Evolutionary conservation across 2,797 vertebrate genomes (phyloP), one percentile per base, ranked within the genome.

Genomic region (Pangasius djambal): DNA sequence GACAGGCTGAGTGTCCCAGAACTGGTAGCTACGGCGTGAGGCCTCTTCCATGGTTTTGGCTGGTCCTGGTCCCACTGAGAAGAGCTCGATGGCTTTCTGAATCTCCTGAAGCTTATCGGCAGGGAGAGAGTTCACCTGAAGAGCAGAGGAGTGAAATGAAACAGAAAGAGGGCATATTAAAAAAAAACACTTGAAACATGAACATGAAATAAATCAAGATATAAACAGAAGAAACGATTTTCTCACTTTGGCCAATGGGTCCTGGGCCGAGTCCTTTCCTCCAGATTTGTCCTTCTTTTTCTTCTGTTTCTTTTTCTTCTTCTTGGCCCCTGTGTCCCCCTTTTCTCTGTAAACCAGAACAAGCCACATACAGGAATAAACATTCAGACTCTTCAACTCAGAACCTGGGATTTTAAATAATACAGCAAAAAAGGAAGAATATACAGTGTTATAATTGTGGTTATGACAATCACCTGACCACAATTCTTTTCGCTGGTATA

Each of bases 41-140:
- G 98, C 98, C 92, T 99, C 99, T 92, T 99, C 98, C 99, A 99
- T 98, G 90, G 98, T 99, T 94, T 99, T 99, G 94, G 99, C 99
- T 89, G 98, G 98, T 86, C 98, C 98, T 88, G 98, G 98, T 77
- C 98, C 98, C 50, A 99, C 98, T 16, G 98, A 99, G 93, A 99
- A 99, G 88, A 99, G 96, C 91, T 99, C 98, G 13, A 99, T 99
- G 93, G 98, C 98, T 95, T 98, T 99, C 92, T 99, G 98, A 95
- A 99, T 99, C 95, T 98, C 97, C 91, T 98, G 97, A 91, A 98
- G 96, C 93, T 97, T 97, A 93, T 97, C 97, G 70, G 96, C 96
- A 0, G 97, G 97, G 89, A 98, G 94, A 50, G 97, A 96, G 93
- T 97, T 97, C 92, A 97, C 96, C 98, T 99, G 92, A 89, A 90